Evolutionary conservation across 2,888 invertebrate species (phyloP), one percentile per base, ranked within the genome.

Genomic region (Rhagonycha lutea): DNA sequence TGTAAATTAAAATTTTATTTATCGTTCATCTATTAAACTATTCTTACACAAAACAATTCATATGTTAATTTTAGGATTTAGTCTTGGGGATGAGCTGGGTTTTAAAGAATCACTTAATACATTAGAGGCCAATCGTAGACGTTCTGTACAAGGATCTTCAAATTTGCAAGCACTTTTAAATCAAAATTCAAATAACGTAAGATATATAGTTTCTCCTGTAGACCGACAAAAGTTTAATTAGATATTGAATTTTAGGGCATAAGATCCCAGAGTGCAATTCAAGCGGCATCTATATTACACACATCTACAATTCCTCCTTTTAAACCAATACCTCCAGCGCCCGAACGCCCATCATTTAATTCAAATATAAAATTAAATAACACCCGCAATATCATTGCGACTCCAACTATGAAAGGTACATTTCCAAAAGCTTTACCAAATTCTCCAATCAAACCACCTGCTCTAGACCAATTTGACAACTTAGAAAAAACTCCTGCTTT

Each of bases 21-120:
- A 26, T 18, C 14, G 24, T 68, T 68, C 68, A 68, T 68, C 32
- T 14, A 68, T 68, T n/a, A 47, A 12, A 47, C 47, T 47, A 47
- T 47, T 47, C n/a, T n/a, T 47, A 47, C n/a, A 47, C 47, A n/a
- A 47, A 47, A 47, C n/a, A n/a, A n/a, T n/a, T 47, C 47, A n/a
- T 47, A 47, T 47, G 47, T 14, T 47, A 77, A 78, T 91, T 91
- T 74, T 89, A 95, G 96, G 96, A 81, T 95, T 96, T 87, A 95
- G 94, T 84, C 88, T 96, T 14, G 96, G 96, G 14, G 96, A 96
- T 84, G 96, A 96, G 86, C 88, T 96, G 77, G 96, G 96, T 26
- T 96, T 96, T 85, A 91, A 92, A 80, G 95, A 96, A 84, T 95
- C 96, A 0, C 87, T 96, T 67, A 93, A 95, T 1, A 95, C 95